Conservation (phyloP, 2,113 vertebrate species). For the Cyanoramphus novaezelandiae region DNA sequence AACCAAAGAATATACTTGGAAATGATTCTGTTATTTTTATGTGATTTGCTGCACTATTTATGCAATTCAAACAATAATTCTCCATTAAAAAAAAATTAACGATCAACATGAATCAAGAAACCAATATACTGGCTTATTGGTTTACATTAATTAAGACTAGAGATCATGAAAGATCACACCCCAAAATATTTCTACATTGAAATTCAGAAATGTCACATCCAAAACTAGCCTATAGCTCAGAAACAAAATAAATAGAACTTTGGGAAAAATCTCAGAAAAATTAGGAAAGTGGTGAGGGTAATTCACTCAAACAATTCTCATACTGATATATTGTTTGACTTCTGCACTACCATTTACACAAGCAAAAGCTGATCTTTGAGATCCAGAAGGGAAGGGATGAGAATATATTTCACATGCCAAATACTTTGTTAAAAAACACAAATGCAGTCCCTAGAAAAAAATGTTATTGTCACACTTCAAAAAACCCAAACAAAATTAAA, state of each 20-base stretch:
- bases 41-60: background rate
- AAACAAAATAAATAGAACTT: background rate
- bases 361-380: background rate
- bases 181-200: background rate
- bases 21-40: background rate
- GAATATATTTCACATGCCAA: background rate
- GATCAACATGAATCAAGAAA: background rate
- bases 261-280: background rate
- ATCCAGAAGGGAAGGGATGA: background rate
- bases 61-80: background rate
- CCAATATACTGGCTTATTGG: background rate
- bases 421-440: background rate
- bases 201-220: background rate
- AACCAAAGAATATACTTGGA: background rate
- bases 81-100: background rate
- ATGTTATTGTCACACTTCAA: background rate
- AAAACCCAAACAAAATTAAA: background rate
- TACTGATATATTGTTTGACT: background rate
- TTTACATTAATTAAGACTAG: background rate
- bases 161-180: background rate
- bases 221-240: background rate
- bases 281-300: background rate
- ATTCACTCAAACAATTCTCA: background rate
- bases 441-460: background rate
- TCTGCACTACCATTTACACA: rapidly evolving